A percentile compares a stretch with the other conserved stretches of the same genome.
Conservation (phyloP, 2,797 vertebrate genomes). For the Onychomys leucogaster region DNA sequence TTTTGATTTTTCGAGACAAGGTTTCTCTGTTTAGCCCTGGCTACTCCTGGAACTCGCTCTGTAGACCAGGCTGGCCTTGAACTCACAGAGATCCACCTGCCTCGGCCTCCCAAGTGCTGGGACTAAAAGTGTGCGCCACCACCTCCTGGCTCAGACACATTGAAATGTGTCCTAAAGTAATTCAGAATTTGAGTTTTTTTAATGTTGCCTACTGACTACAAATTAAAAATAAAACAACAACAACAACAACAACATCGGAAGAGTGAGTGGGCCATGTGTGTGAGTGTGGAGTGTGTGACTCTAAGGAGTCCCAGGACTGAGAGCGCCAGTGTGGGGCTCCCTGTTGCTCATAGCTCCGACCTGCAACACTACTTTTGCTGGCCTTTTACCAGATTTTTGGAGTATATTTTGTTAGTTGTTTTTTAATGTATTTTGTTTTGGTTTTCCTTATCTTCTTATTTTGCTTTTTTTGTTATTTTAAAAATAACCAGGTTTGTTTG, state of each 20-base stretch:
- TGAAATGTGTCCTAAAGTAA: background rate
- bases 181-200: constrained; percentile 25
- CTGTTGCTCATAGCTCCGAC: background rate
- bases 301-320: background rate
- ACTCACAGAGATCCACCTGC: background rate
- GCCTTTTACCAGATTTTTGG: background rate
- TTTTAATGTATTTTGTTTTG: constrained; percentile 30
- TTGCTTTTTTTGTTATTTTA: constrained; percentile 37
- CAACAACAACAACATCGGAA: background rate
- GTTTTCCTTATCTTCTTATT: constrained; percentile 27
- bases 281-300: background rate
- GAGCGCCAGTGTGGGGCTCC: too few relatives aligned
- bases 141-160: background rate
- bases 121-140: background rate
- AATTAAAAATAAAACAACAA: background rate
- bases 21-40: background rate
- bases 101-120: background rate
- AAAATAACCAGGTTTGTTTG: constrained; percentile 56
- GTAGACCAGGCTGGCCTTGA: background rate
- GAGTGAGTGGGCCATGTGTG: background rate
- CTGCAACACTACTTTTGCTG: too few relatives aligned
- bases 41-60: background rate
- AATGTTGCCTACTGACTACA: constrained; percentile 20
- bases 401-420: constrained; percentile 31
- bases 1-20: background rate